Evolutionary conservation across 2,888 invertebrate genomes (phyloP).

Genomic region (Caenorhabditis doughertyi): DNA sequence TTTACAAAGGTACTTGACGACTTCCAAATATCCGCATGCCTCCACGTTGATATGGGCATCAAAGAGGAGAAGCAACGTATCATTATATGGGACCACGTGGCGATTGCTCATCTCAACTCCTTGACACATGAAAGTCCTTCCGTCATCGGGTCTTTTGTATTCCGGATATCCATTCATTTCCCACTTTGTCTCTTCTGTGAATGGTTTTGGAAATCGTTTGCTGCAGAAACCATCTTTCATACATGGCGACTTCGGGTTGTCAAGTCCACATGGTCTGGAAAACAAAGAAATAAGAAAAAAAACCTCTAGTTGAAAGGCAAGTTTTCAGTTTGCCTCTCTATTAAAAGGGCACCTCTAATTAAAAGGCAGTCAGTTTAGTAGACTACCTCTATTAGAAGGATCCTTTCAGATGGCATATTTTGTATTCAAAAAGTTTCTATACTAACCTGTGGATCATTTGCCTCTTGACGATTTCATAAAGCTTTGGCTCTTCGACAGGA

Average conservation of each 20-base stretch:
- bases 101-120: conserved; percentile 71
- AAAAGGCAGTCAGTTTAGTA: too few species aligned
- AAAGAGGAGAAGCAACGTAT: conserved; percentile 65
- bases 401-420: too few species aligned
- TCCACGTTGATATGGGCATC: conserved; percentile 74
- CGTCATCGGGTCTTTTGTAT: conserved; percentile 80
- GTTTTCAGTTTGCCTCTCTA: too few species aligned
- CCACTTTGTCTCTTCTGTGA: conserved; percentile 76
- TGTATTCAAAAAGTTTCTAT: too few species aligned
- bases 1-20: conserved; percentile 36
- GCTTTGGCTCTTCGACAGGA: conserved; percentile 53
- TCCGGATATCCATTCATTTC: conserved; percentile 82
- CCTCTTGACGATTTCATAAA: conserved; percentile 64
- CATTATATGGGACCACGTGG: conserved; percentile 83
- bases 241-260: conserved; percentile 71
- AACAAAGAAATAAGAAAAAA: conserved; percentile 67
- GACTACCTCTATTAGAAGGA: too few species aligned
- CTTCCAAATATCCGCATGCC: conserved; percentile 76
- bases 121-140: conserved; percentile 28
- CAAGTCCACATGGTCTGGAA: not conserved
- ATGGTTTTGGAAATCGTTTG: conserved; percentile 83
- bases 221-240: conserved; percentile 83
- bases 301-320: conserved; percentile 64
- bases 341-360: too few species aligned
- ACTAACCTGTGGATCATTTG: conserved; percentile 80